These are phyloP conservation scores for Nothobranchius kuhntae DNA, from an alignment of 2,113 vertebrate species.

Conservation along the genomic window DNA sequence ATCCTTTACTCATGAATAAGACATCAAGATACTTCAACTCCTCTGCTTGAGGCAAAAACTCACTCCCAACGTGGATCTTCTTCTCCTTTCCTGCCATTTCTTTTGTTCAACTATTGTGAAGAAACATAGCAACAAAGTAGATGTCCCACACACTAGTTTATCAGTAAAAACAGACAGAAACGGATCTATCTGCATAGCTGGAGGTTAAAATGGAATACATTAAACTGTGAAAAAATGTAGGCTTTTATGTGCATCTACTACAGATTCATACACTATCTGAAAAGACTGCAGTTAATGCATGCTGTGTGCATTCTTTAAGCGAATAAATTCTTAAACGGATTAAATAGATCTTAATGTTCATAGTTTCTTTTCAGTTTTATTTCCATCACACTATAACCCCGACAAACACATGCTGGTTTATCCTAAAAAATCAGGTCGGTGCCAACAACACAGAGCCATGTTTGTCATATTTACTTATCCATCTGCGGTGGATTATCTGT, in stretches of 20 bases:
- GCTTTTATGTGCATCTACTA: not conserved
- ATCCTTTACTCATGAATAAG: no score
- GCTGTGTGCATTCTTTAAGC: constrained; percentile 11
- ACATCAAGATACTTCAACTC: no score
- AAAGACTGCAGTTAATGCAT: constrained; percentile 9
- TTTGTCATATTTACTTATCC: constrained; percentile 59
- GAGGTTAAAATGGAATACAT: not conserved
- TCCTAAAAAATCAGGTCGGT: constrained; percentile 47
- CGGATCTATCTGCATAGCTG: not conserved
- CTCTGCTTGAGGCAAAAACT: no score
- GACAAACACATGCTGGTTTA: constrained; percentile 50
- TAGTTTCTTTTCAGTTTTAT: constrained; percentile 15
- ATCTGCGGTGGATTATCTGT: constrained; percentile 59
- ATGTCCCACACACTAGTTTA: not conserved
- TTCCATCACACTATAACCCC: constrained; percentile 45
- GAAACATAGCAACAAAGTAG: not conserved
- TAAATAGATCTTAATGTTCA: constrained; percentile 23
- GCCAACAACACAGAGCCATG: constrained; percentile 39
- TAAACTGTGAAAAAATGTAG: not conserved
- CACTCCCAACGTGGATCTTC: no score
- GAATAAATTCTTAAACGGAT: constrained; percentile 46
- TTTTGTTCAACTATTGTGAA: not conserved
- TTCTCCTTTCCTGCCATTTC: not conserved
- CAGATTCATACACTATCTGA: constrained; percentile 7
- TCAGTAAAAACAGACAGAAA: constrained; percentile 1